phyloP scores from a whole-genome alignment of 2,797 vertebrate species.

The Pachyuromys duprasi region DNA sequence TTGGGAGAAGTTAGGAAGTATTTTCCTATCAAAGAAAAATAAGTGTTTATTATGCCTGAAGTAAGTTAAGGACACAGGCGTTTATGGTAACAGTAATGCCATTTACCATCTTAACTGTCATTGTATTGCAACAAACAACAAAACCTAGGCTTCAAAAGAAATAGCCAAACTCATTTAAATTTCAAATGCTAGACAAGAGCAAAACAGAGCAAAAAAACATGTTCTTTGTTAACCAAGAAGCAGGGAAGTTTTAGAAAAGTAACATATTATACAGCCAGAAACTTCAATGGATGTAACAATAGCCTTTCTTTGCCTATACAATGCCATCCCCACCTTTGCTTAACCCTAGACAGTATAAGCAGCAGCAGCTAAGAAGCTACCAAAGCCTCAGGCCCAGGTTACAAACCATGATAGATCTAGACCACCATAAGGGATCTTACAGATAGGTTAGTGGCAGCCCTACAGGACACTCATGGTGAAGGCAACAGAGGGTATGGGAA shows the following conservation, averaged over 20 bases:
- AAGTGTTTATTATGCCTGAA: neutral
- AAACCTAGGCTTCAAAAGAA: constrained; percentile 39
- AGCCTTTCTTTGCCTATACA: neutral
- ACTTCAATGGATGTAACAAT: neutral
- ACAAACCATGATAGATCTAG: neutral
- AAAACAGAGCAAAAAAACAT: constrained; percentile 7
- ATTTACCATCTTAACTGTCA: constrained; percentile 44
- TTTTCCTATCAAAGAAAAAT: constrained; percentile 12
- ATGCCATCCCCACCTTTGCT: neutral
- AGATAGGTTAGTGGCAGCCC: neutral
- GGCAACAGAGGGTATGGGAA: neutral
- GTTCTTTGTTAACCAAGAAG: constrained; percentile 1
- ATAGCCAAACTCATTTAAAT: neutral
- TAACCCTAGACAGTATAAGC: neutral
- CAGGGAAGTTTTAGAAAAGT: constrained; percentile 1
- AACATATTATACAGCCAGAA: neutral
- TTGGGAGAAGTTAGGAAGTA: neutral
- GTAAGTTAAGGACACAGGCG: neutral
- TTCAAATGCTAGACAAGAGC: neutral
- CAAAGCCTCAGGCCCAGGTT: neutral
- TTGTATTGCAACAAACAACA: neutral
- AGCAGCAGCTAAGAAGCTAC: neutral
- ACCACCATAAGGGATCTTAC: neutral
- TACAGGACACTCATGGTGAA: neutral
- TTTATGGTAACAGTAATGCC: neutral